Conservation (phyloP, 2,113 vertebrate species). For the Alces alces region DNA sequence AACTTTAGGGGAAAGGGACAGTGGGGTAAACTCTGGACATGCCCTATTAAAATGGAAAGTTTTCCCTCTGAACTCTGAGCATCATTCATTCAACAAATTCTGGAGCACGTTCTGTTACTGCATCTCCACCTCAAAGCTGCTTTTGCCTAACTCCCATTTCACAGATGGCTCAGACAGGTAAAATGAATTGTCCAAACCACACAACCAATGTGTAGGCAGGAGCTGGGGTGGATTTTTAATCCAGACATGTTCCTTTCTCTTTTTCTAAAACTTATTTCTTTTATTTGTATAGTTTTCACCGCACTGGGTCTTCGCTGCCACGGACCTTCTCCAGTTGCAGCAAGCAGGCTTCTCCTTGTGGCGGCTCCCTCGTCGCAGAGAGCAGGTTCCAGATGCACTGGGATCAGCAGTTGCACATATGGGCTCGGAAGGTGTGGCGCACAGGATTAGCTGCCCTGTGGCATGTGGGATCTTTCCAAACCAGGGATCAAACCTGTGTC, state of each 20-base stretch:
- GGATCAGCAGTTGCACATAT: background rate
- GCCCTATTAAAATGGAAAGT: background rate
- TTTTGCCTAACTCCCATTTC: background rate
- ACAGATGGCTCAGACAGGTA: background rate
- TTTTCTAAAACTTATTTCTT: background rate
- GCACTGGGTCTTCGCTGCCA: accelerated
- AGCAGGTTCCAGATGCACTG: accelerated
- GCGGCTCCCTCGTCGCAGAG: accelerated
- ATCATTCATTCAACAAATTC: background rate
- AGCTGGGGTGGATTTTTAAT: background rate
- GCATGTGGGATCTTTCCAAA: background rate
- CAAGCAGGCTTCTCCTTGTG: background rate
- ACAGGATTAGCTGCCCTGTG: background rate
- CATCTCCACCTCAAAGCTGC: background rate
- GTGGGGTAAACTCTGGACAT: background rate
- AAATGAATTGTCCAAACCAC: background rate
- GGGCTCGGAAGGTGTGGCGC: background rate
- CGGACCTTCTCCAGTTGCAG: accelerated
- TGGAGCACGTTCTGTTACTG: background rate
- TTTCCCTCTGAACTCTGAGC: background rate
- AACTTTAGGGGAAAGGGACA: background rate
- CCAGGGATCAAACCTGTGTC: background rate
- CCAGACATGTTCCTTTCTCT: background rate
- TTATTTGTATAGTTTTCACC: background rate
- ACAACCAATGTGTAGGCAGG: background rate